Evolutionary conservation across 1,140 invertebrate species (phyloP), one percentile per base, ranked within the genome.

Genomic region (Schlechtendalia chinensis): DNA sequence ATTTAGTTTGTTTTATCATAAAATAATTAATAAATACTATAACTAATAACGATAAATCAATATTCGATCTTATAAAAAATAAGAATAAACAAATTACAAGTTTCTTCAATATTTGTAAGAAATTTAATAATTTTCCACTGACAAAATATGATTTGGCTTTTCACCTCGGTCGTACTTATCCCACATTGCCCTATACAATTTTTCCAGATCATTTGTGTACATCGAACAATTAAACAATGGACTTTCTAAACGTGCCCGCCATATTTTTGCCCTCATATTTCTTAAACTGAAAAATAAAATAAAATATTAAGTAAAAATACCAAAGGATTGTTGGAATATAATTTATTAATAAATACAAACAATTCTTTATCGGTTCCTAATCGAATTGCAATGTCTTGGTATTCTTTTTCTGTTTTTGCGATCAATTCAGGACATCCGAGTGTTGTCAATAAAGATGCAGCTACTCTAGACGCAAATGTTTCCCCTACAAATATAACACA

Each of bases 401-500:
- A 99, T 83, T 99, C 94, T 84, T 94, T 90, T 65, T 91, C 88
- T 54, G 90, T 93, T 81, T 90, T 90, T 0, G 98, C 98, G 81
- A 99, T 93, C 39, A 99, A 88, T 87, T 99, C 98, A 0, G 95
- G 93, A 85, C 95, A 96, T 58, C 96, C 95, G 22, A 99, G 88
- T 47, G 96, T 94, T 71, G 91, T 91, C 32, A 99, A 88, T 85
- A 99, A 98, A 81, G 97, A 98, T 19, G 97, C 96, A 47, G 98
- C 98, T 27, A 99, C 98, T 84, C 98, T 91, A 27, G 96, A 98
- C 0, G 98, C 98, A 71, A 99, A 87, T 5, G 97, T 99, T 87
- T 99, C 96, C 59, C 88, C 88, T 88, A 82, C n/a, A 85, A 1
- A 84, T 71, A 32, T 69, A 80, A 74, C 1, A 45, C 12, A 50